Percentiles rank a stretch among this genome's conserved stretches.
Conservation (phyloP, 2,113 vertebrate species). For the Perca schrenkii region DNA sequence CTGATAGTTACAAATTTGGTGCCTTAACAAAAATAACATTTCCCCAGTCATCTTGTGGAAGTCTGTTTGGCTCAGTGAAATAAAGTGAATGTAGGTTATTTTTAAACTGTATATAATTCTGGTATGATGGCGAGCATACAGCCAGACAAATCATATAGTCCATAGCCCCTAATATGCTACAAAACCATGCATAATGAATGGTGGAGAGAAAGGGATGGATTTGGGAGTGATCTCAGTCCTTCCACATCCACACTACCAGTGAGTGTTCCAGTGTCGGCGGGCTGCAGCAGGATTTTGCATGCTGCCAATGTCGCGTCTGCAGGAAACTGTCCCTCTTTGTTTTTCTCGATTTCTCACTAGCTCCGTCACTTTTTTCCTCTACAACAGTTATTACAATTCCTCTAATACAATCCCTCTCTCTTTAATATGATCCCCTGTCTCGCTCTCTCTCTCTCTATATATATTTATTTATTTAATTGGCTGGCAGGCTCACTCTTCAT, state of each 20-base stretch:
- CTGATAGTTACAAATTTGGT: slow-evolving; percentile 8
- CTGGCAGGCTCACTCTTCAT: slow-evolving; percentile 65
- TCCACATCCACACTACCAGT: slow-evolving; percentile 60
- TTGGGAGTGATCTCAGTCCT: slow-evolving; percentile 59
- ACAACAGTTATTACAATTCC: slow-evolving; percentile 54
- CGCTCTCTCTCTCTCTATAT: slow-evolving; percentile 6
- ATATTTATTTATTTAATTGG: slow-evolving; percentile 57
- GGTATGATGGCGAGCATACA: slow-evolving; percentile 9
- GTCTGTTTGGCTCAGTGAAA: slow-evolving; percentile 19
- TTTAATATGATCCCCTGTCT: slow-evolving; percentile 42
- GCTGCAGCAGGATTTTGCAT: slow-evolving; percentile 71
- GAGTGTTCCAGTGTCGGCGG: slow-evolving; percentile 52
- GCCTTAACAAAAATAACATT: slow-evolving; percentile 24
- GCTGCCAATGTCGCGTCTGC: slow-evolving; percentile 69
- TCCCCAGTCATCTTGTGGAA: background rate
- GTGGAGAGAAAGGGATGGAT: slow-evolving; percentile 32
- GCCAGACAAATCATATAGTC: slow-evolving; percentile 51
- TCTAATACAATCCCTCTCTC: slow-evolving; percentile 39
- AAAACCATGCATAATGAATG: slow-evolving; percentile 68
- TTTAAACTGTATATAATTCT: slow-evolving; percentile 53
- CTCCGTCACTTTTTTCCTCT: slow-evolving; percentile 27
- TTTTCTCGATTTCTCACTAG: slow-evolving; percentile 51
- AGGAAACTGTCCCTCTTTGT: slow-evolving; percentile 67
- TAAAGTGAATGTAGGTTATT: slow-evolving; percentile 31
- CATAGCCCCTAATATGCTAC: slow-evolving; percentile 40